Base-by-base conservation (phyloP, 2,888 invertebrate genomes). In the Drosophila pegasa region DNA sequence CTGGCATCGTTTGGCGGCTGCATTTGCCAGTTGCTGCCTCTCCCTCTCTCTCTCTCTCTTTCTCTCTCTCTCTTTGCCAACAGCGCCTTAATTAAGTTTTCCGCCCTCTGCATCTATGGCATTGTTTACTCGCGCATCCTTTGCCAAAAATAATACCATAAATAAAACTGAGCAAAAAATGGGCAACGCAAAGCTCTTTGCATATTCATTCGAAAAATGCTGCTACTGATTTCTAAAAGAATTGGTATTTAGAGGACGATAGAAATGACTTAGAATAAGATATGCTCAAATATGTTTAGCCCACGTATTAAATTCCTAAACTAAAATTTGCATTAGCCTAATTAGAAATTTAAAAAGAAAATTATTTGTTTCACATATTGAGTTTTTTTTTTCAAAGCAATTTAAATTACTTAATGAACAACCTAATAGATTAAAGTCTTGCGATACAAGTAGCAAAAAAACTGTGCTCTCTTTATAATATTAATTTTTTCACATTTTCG, bases 21-120 rank as follows among this genome's bases (percentile, higher is more conserved):
- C 69, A 66, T 78, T 69, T 75, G 69, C 54, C 78, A 78, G 71
- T 62, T 58, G 66, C 48, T 55, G 51, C 63, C 31, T 67, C 60
- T 60, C 52, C 25, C 33, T 9, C 0, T 20, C 16, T 9, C 20
- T 3, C 14, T 10, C 10, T 27, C n/a, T 10, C n/a, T 33, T 2
- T 6, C n/a, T 10, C 16, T 9, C 20, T 14, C n/a, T 14, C 2
- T 3, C 41, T 8, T 1, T n/a, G 27, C 37, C 33, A 37, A 12
- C 37, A 58, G 67, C 55, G 68, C 69, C 78, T 80, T 84, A 86
- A 84, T 86, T 84, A 86, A 86, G 83, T 84, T 86, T 45, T 82
- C 56, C 50, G 63, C 50, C 52, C 66, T 58, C 22, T 37, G 40
- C 68, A n/a, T 60, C 62, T 62, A 52, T 64, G 66, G 64, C 59